Conservation (phyloP, 2,797 vertebrate species). For the Phoebastria nigripes region DNA sequence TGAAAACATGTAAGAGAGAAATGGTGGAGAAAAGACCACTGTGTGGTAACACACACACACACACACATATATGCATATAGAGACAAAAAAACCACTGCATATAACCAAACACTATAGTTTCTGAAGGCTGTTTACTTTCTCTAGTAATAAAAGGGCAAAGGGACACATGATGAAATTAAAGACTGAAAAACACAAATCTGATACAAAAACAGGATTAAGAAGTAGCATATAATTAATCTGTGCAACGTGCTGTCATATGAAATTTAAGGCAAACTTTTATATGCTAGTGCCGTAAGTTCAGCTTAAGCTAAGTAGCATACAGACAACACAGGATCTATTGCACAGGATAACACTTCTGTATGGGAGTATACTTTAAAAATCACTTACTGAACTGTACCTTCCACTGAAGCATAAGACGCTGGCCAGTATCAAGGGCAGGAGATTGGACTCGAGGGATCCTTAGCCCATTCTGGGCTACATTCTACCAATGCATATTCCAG, state of each 20-base stretch:
- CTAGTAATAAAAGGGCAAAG: background rate
- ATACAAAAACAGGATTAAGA: background rate
- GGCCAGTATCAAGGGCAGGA: background rate
- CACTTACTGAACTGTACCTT: background rate
- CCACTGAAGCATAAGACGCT: background rate
- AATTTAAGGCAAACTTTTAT: background rate
- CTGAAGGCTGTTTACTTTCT: background rate
- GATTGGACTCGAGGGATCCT: background rate
- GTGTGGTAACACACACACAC: background rate
- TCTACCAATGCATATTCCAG: background rate
- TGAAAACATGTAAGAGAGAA: background rate
- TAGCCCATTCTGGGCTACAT: background rate
- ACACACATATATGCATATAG: background rate
- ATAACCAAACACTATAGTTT: background rate
- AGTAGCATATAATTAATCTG: background rate
- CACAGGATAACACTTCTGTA: background rate
- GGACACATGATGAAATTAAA: background rate
- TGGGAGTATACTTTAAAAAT: background rate
- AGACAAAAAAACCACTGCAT: background rate
- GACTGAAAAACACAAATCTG: background rate
- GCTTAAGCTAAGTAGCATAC: background rate
- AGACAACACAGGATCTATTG: background rate
- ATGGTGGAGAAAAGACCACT: background rate
- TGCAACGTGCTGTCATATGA: background rate
- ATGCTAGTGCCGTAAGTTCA: rapidly evolving